These are phyloP conservation scores for Oryzias javanicus DNA, from an alignment of 2,113 vertebrate species.

Conservation along the genomic window DNA sequence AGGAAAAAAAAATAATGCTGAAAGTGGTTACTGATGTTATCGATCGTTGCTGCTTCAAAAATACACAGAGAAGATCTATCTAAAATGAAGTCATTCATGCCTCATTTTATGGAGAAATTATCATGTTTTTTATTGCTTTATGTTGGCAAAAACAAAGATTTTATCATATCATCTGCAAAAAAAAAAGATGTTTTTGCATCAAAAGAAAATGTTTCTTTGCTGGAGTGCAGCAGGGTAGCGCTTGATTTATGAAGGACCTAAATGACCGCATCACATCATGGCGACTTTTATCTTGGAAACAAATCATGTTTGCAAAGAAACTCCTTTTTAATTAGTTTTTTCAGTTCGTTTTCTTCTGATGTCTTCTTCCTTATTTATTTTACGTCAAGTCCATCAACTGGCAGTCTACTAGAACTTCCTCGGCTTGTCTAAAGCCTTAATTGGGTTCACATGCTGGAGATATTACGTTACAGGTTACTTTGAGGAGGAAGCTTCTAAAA, in stretches of 20 bases:
- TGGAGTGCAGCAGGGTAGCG: neutral
- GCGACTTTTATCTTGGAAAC: constrained; percentile 2
- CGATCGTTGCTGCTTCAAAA: constrained; percentile 62
- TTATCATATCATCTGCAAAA: neutral
- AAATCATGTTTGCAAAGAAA: neutral
- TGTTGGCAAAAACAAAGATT: constrained; percentile 14
- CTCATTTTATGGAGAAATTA: constrained; percentile 50
- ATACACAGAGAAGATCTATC: constrained; percentile 57
- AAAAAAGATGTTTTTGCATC: constrained; percentile 16
- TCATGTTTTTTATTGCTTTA: constrained; percentile 31
- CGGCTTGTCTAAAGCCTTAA: neutral
- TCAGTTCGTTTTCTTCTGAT: neutral
- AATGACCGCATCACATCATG: neutral
- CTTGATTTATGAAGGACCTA: constrained; percentile 2
- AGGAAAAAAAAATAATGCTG: constrained; percentile 24
- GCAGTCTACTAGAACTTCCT: neutral
- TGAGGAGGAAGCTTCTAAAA: constrained; percentile 15
- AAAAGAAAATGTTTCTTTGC: constrained; percentile 15
- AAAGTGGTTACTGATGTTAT: constrained; percentile 52
- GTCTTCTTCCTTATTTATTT: constrained; percentile 6
- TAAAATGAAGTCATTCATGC: constrained; percentile 61
- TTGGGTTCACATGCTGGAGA: neutral
- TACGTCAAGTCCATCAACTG: constrained; percentile 2
- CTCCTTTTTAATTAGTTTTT: no score
- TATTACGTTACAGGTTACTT: neutral